Evolutionary conservation across 2,888 invertebrate species (phyloP).

Genomic region (Amiota communis): DNA sequence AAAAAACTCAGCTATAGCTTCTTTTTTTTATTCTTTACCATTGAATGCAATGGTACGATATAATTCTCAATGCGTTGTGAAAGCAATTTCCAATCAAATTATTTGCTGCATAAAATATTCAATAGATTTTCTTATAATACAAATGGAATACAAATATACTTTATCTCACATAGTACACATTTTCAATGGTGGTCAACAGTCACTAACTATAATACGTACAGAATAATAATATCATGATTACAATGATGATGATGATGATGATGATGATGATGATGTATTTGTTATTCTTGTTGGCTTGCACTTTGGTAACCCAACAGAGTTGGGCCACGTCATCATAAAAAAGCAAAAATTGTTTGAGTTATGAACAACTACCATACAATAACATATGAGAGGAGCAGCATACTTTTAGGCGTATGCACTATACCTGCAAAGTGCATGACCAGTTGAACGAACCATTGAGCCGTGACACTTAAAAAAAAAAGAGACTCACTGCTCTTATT

Average conservation of each 20-base stretch:
- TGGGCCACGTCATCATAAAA: not conserved
- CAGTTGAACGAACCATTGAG: not conserved
- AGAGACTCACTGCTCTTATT: not conserved
- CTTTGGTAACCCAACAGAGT: not conserved
- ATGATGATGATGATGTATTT: not conserved
- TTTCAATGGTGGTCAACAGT: conserved; percentile 34
- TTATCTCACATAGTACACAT: conserved; percentile 35
- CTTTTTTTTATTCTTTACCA: no score
- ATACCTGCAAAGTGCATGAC: not conserved
- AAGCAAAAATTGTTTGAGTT: not conserved
- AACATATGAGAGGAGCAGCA: conserved; percentile 13
- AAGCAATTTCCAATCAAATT: conserved; percentile 61
- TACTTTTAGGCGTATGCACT: conserved; percentile 44
- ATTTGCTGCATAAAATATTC: conserved; percentile 59
- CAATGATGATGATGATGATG: conserved; percentile 6
- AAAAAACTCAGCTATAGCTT: no score
- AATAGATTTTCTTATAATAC: conserved; percentile 40
- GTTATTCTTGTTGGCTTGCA: not conserved
- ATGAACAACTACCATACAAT: not conserved
- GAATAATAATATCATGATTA: conserved; percentile 26
- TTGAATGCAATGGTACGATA: not conserved
- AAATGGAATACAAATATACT: conserved; percentile 12
- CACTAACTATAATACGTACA: not conserved
- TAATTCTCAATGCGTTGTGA: conserved; percentile 27
- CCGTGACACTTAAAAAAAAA: not conserved